phyloP scores from a whole-genome alignment of 1,140 invertebrate genomes.

The Saccostrea glomerata region DNA sequence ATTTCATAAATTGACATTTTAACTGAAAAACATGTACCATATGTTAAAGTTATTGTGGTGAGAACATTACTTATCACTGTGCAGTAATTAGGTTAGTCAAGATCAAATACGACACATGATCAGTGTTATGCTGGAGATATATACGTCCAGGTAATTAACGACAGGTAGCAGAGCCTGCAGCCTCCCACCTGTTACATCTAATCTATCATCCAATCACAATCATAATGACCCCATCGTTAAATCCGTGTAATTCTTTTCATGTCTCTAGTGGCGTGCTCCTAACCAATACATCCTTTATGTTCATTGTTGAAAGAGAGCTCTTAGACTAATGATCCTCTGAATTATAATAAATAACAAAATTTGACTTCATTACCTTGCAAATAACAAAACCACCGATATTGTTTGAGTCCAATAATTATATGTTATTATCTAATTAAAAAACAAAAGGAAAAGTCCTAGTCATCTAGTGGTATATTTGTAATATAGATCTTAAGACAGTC shows the following conservation, averaged over 20 bases:
- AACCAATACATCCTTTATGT: background rate
- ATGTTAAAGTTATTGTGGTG: too few species aligned
- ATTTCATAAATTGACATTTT: too few species aligned
- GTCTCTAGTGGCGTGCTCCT: background rate
- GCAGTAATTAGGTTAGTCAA: background rate
- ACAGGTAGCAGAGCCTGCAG: background rate
- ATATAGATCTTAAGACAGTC: background rate
- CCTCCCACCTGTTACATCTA: background rate
- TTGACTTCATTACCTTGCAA: background rate
- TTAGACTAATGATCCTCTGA: background rate
- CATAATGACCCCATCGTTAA: background rate
- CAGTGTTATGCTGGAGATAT: background rate
- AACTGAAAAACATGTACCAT: too few species aligned
- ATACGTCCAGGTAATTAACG: background rate
- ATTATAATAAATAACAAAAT: background rate
- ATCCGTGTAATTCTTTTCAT: background rate
- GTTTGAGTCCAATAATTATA: background rate
- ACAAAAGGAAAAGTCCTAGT: background rate
- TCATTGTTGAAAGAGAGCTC: background rate
- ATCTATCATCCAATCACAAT: background rate
- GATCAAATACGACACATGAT: background rate
- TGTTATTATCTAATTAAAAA: background rate
- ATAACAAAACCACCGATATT: background rate
- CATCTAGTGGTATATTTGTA: background rate
- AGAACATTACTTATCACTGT: too few species aligned